A percentile compares a stretch with the other conserved stretches of the same genome.
Conservation (phyloP, 2,888 invertebrate species). For the Sylvicola cinctus region DNA sequence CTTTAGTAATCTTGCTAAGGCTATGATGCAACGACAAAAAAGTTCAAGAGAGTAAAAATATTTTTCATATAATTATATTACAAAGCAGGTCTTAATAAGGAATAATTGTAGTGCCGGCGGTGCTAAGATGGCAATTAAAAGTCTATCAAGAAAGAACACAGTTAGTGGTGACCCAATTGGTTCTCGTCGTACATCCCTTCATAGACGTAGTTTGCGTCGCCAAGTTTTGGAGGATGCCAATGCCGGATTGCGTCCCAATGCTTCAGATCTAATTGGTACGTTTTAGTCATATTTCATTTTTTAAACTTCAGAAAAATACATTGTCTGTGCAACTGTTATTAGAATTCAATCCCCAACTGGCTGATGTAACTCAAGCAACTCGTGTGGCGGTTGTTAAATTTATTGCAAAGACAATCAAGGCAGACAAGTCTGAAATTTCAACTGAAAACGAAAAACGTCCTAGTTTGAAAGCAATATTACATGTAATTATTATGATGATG, state of each 20-base stretch:
- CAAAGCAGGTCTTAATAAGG: not conserved
- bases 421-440: too few species aligned
- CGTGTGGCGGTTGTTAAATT: constrained; percentile 75
- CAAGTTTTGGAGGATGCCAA: constrained; percentile 47
- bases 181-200: constrained; percentile 43
- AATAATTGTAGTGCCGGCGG: constrained; percentile 12
- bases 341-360: constrained; percentile 65
- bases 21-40: constrained; percentile 33
- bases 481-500: too few species aligned
- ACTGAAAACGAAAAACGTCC: constrained; percentile 8
- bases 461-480: too few species aligned
- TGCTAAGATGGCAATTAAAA: constrained; percentile 40
- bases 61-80: not conserved
- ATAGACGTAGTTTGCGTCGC: constrained; percentile 38
- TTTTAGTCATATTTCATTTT: too few species aligned
- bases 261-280: constrained; percentile 47
- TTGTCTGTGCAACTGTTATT: too few species aligned
- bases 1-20: constrained; percentile 64
- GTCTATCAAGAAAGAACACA: constrained; percentile 37
- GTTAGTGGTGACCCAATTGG: constrained; percentile 56
- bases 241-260: constrained; percentile 43
- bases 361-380: constrained; percentile 53
- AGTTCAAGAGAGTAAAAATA: constrained; percentile 16
- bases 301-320: too few species aligned
- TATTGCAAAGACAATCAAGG: constrained; percentile 49